phyloP scores from a whole-genome alignment of 2,797 vertebrate species.

The Morus bassanus region DNA sequence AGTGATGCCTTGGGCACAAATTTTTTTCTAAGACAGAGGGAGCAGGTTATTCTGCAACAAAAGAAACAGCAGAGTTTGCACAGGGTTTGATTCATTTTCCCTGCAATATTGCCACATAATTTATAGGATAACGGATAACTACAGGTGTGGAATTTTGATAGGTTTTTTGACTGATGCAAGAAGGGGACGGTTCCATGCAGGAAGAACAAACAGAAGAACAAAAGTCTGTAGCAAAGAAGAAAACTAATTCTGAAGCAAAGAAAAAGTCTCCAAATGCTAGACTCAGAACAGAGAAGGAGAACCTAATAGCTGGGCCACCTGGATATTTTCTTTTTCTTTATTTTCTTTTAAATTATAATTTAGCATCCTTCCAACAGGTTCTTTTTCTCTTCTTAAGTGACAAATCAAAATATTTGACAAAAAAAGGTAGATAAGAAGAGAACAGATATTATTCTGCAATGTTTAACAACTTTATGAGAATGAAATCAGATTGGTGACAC shows the following conservation, averaged over 20 bases:
- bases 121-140: constrained; percentile 2
- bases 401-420: neutral
- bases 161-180: neutral
- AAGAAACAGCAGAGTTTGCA: neutral
- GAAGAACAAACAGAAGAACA: neutral
- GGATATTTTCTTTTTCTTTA: neutral
- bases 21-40: neutral
- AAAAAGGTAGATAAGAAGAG: neutral
- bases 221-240: neutral
- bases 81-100: neutral
- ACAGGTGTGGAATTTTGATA: neutral
- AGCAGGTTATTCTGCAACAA: neutral
- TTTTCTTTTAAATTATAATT: neutral
- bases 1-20: neutral
- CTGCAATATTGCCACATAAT: neutral
- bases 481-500: neutral
- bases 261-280: neutral
- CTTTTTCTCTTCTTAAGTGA: neutral
- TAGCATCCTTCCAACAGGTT: neutral
- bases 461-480: neutral
- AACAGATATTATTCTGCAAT: neutral
- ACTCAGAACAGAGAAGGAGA: neutral
- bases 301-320: neutral
- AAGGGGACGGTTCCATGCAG: neutral
- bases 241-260: neutral